phyloP scores from a whole-genome alignment of 2,797 vertebrate genomes.

The Coracias cyanogaster region DNA sequence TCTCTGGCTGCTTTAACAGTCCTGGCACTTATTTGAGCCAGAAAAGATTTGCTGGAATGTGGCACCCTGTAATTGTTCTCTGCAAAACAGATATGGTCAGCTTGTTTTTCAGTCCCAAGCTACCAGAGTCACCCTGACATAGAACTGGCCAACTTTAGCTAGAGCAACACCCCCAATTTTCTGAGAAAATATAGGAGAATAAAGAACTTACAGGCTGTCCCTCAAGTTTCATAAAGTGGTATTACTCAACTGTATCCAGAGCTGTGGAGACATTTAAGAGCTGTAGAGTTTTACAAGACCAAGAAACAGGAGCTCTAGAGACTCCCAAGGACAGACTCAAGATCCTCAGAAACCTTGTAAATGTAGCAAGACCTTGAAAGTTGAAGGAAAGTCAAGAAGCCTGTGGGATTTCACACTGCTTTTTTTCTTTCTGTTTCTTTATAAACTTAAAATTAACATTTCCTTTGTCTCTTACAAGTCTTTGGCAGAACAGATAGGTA shows the following conservation, averaged over 20 bases:
- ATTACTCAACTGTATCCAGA: not conserved
- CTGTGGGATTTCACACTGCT: not conserved
- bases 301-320: not conserved
- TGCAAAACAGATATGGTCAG: not conserved
- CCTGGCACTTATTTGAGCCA: not conserved
- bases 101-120: not conserved
- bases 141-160: not conserved
- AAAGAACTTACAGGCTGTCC: not conserved
- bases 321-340: not conserved
- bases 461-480: not conserved
- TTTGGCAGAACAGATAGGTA: not conserved
- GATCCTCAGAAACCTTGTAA: not conserved
- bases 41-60: not conserved
- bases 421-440: not conserved
- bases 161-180: not conserved
- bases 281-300: not conserved
- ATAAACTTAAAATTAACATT: conserved; percentile 12
- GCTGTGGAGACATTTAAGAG: not conserved
- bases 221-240: not conserved
- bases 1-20: not conserved
- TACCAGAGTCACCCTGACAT: not conserved
- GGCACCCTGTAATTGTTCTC: not conserved
- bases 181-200: not conserved
- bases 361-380: not conserved
- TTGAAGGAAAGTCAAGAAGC: not conserved